phyloP scores from a whole-genome alignment of 2,888 invertebrate genomes.

The Eristalis arbustorum region DNA sequence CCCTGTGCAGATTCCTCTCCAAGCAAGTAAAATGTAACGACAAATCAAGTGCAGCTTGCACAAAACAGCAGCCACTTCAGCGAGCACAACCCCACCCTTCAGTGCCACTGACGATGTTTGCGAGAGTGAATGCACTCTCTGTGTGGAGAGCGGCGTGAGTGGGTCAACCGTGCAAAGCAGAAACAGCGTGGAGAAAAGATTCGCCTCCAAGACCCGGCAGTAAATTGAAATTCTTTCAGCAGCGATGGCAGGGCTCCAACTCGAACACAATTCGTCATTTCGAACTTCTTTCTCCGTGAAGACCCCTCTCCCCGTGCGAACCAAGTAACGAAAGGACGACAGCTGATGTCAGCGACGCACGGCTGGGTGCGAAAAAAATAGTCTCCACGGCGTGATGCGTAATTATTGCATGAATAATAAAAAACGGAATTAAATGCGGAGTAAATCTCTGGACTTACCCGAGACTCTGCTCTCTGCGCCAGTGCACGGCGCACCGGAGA shows the following conservation, averaged over 20 bases:
- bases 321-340: background rate
- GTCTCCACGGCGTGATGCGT: conserved; percentile 15
- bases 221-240: conserved; percentile 60
- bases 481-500: conserved; percentile 2
- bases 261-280: conserved; percentile 49
- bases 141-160: too few species aligned
- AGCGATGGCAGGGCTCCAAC: conserved; percentile 16
- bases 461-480: background rate
- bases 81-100: background rate
- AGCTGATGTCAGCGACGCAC: background rate
- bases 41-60: background rate
- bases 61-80: background rate
- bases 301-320: background rate
- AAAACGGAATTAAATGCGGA: conserved; percentile 60
- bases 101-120: background rate
- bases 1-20: background rate
- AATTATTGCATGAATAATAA: conserved; percentile 61
- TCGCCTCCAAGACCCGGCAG: conserved; percentile 18
- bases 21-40: background rate
- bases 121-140: too few species aligned
- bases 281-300: conserved; percentile 20
- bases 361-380: background rate
- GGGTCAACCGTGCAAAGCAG: too few species aligned
- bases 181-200: background rate
- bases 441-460: conserved; percentile 50